Conservation (phyloP, 1,140 invertebrate genomes). For the Anoplophora glabripennis region DNA sequence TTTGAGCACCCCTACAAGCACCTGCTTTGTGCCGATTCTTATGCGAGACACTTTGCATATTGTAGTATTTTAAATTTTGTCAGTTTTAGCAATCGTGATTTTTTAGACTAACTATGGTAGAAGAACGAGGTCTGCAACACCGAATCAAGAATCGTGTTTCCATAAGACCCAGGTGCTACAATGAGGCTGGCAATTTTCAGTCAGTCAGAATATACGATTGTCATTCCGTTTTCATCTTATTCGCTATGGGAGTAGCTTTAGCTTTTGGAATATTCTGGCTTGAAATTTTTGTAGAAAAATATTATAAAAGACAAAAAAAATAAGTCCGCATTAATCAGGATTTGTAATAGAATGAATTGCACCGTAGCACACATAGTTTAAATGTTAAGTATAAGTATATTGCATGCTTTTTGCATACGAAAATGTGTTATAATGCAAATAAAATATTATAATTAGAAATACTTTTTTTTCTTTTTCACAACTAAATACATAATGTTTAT, state of each 20-base stretch:
- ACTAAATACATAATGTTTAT: no score
- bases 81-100: no score
- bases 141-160: conserved; percentile 30
- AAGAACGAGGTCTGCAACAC: conserved; percentile 30
- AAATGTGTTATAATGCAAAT: no score
- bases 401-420: no score
- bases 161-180: conserved; percentile 32
- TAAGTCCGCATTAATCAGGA: no score
- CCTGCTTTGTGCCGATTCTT: not conserved
- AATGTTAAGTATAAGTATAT: no score
- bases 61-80: conserved; percentile 11
- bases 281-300: conserved; percentile 4
- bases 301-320: not conserved
- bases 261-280: conserved; percentile 5
- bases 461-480: no score
- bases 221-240: conserved; percentile 29
- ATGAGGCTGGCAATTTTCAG: conserved; percentile 31
- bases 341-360: no score
- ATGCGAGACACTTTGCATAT: conserved; percentile 11
- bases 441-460: no score
- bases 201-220: conserved; percentile 37
- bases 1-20: conserved; percentile 1
- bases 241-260: conserved; percentile 21
- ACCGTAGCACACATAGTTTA: no score
- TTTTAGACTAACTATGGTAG: conserved; percentile 27